Percentiles rank a stretch among this genome's conserved stretches.
These are phyloP conservation scores for Caenorhabditis sp. DNA, from an alignment of 2,888 invertebrate species.

Conservation along the genomic window DNA sequence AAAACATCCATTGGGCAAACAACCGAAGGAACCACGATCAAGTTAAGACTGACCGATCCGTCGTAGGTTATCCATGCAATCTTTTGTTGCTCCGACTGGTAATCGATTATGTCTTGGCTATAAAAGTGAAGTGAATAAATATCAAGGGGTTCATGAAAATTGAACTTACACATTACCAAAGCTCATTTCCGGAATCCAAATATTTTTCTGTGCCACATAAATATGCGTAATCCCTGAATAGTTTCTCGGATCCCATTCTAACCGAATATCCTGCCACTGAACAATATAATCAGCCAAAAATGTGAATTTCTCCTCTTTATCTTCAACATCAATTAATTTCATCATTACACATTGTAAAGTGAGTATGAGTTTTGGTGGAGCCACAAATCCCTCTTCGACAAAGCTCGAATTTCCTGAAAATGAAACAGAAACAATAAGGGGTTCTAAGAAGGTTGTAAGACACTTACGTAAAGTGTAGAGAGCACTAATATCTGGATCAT, in stretches of 20 bases:
- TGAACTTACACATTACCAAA: conserved; percentile 16
- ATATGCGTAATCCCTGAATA: conserved; percentile 7
- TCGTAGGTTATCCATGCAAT: conserved; percentile 13
- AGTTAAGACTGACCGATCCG: conserved; percentile 29
- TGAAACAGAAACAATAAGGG: no score
- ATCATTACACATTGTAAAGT: not conserved
- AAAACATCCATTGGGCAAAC: conserved; percentile 33
- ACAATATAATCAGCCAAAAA: conserved; percentile 24
- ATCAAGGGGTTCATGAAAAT: no score
- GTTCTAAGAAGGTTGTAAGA: no score
- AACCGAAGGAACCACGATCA: conserved; percentile 17
- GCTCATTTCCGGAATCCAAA: conserved; percentile 23
- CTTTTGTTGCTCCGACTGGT: no score
- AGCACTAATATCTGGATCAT: no score
- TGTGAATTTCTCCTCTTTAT: conserved; percentile 30
- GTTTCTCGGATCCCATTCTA: conserved; percentile 9
- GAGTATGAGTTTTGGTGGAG: no score
- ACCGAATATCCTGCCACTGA: conserved; percentile 23
- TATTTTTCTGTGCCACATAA: conserved; percentile 9
- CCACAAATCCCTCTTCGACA: no score
- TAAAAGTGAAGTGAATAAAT: no score
- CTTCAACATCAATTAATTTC: conserved; percentile 30
- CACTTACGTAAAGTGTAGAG: no score
- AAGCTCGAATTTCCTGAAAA: no score
- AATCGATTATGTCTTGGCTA: no score